A percentile compares a stretch with the other conserved stretches of the same genome.
Conservation (phyloP, 2,888 invertebrate species). For the Diplolepis rosae region DNA sequence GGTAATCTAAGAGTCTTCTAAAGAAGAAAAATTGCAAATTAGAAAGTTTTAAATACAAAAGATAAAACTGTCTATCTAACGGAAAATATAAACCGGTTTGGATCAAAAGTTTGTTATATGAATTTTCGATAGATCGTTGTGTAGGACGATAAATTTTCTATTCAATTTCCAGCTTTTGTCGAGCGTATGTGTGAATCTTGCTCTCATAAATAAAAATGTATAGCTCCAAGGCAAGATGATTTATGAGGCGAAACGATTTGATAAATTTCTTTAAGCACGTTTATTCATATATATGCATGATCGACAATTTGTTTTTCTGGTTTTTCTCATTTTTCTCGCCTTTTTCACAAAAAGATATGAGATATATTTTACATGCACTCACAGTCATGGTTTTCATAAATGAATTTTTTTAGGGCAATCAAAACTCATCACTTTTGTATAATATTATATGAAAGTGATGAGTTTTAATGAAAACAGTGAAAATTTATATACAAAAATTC, state of each 20-base stretch:
- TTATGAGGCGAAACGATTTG: conserved; percentile 28
- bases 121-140: neutral
- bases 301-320: neutral
- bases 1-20: neutral
- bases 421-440: too few relatives aligned
- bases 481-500: too few relatives aligned
- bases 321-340: neutral
- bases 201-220: conserved; percentile 20
- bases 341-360: too few relatives aligned
- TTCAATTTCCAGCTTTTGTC: conserved; percentile 16
- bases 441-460: too few relatives aligned
- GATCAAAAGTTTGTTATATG: neutral
- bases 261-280: conserved; percentile 22
- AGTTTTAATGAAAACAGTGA: too few relatives aligned
- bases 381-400: too few relatives aligned
- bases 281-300: neutral
- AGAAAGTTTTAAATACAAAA: too few relatives aligned
- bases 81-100: neutral
- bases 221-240: conserved; percentile 1
- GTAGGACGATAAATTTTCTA: conserved; percentile 11
- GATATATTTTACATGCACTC: too few relatives aligned
- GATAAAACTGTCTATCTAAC: neutral
- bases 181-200: conserved; percentile 23
- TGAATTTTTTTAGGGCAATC: too few relatives aligned
- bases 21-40: neutral